Evolutionary conservation across 2,113 vertebrate species (phyloP).

Genomic region (Syngnathus scovelli): DNA sequence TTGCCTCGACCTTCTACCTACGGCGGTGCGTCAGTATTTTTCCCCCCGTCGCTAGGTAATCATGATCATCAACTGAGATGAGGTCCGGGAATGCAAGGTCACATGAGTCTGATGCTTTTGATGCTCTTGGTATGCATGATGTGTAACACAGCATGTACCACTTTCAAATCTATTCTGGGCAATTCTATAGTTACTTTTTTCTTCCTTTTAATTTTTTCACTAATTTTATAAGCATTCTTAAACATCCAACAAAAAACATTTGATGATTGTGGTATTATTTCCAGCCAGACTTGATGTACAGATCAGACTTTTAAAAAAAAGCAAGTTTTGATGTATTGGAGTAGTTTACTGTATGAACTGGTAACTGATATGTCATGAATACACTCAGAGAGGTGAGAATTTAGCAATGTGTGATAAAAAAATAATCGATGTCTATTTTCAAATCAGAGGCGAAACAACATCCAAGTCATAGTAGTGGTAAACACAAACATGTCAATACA

Average conservation of each 20-base stretch:
- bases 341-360: not conserved
- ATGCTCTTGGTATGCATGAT: constrained; percentile 1
- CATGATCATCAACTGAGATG: constrained; percentile 8
- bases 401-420: not conserved
- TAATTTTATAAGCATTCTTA: no score
- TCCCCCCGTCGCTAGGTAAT: not conserved
- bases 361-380: not conserved
- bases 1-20: not conserved
- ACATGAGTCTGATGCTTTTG: not conserved
- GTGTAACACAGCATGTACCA: not conserved
- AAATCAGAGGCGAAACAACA: not conserved
- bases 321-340: not conserved
- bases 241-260: not conserved
- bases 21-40: not conserved
- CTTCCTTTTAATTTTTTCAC: not conserved
- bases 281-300: not conserved
- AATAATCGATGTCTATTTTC: no score
- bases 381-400: not conserved
- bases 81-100: constrained; percentile 1
- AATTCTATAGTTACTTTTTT: not conserved
- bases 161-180: not conserved
- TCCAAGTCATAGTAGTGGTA: not conserved
- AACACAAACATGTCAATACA: not conserved
- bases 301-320: no score
- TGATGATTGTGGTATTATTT: not conserved